Evolutionary conservation across 2,797 vertebrate genomes (phyloP).

Genomic region (Pagetopsis macropterus): DNA sequence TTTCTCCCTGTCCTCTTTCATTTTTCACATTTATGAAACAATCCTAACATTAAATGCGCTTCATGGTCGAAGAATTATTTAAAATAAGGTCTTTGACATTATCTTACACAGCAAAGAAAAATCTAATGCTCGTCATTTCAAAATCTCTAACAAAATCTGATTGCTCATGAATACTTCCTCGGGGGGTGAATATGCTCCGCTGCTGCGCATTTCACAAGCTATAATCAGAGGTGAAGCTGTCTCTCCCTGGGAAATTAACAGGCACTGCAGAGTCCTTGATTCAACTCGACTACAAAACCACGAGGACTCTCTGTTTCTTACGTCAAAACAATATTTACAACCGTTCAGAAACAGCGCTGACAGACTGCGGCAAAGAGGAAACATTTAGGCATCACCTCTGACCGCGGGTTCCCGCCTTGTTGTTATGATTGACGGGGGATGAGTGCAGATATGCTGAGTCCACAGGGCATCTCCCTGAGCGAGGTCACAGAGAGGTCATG

Average conservation of each 20-base stretch:
- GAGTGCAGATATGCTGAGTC: slow-evolving; percentile 73
- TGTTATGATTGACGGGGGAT: slow-evolving; percentile 66
- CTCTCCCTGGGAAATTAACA: slow-evolving; percentile 33
- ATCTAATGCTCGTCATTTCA: slow-evolving; percentile 3
- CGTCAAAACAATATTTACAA: slow-evolving; percentile 61
- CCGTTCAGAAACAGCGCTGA: slow-evolving; percentile 45
- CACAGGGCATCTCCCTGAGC: slow-evolving; percentile 51
- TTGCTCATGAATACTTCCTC: slow-evolving; percentile 50
- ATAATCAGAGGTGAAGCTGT: slow-evolving; percentile 57
- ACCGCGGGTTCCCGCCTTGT: slow-evolving; percentile 38
- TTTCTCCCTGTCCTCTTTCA: neutral
- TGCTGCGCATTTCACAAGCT: slow-evolving; percentile 35
- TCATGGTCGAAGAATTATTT: neutral
- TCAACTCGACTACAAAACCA: slow-evolving; percentile 22
- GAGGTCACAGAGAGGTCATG: slow-evolving; percentile 64
- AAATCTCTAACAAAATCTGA: slow-evolving; percentile 58
- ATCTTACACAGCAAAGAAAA: slow-evolving; percentile 22
- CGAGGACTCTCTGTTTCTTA: slow-evolving; percentile 4
- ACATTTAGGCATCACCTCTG: slow-evolving; percentile 67
- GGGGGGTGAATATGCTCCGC: slow-evolving; percentile 16
- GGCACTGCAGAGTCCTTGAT: slow-evolving; percentile 39
- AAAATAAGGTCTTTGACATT: slow-evolving; percentile 5
- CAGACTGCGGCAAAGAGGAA: slow-evolving; percentile 47
- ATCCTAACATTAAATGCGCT: neutral
- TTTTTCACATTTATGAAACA: slow-evolving; percentile 4